Evolutionary conservation across 2,797 vertebrate species (phyloP).

Genomic region (Tympanoctomys barrerae): DNA sequence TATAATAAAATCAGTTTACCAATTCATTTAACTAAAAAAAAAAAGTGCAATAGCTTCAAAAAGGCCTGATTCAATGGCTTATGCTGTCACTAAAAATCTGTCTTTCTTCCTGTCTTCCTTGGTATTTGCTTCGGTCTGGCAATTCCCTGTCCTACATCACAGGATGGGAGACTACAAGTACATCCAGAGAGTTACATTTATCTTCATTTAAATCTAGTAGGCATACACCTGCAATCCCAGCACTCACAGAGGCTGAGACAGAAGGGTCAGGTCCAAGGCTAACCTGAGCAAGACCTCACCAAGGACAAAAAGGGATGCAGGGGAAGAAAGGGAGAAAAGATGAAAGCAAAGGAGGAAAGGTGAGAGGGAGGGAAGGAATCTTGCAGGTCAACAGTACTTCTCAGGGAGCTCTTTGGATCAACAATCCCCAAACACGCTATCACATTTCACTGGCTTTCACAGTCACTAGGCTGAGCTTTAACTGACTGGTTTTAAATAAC

Average conservation of each 20-base stretch:
- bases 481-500: not conserved
- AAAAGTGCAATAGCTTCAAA: not conserved
- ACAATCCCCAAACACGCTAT: not conserved
- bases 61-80: not conserved
- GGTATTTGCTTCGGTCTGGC: not conserved
- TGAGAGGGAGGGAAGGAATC: not conserved
- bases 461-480: not conserved
- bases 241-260: not conserved
- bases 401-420: not conserved
- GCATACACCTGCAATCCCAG: not conserved
- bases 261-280: not conserved
- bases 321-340: not conserved
- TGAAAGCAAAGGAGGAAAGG: not conserved
- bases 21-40: constrained; percentile 15
- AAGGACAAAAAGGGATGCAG: not conserved
- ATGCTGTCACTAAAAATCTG: not conserved
- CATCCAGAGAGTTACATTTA: not conserved
- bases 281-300: not conserved
- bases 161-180: not conserved
- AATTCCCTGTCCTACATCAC: not conserved
- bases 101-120: not conserved
- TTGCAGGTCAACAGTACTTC: constrained; percentile 6
- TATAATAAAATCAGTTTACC: too few relatives aligned
- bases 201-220: not conserved
- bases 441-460: not conserved